These are phyloP conservation scores for Platanista minor DNA, from an alignment of 2,113 vertebrate species.

Conservation along the genomic window DNA sequence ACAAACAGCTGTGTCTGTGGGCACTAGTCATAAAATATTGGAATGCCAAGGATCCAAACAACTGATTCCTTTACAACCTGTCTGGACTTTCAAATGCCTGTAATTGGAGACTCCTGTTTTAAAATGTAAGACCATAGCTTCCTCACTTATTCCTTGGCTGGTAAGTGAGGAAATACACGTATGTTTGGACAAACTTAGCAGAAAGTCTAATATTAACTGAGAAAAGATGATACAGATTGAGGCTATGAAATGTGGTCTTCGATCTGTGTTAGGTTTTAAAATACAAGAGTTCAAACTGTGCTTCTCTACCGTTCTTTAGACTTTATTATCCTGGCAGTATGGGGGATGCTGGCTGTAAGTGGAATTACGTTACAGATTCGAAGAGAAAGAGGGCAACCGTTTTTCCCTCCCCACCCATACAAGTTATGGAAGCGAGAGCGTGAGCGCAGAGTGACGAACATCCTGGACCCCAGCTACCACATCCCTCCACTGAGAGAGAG, in stretches of 20 bases:
- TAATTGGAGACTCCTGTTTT: not conserved
- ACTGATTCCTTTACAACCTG: not conserved
- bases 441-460: constrained; percentile 93
- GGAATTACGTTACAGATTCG: constrained; percentile 89
- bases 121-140: not conserved
- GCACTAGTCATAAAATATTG: not conserved
- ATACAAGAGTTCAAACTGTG: not conserved
- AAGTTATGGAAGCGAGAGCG: constrained; percentile 90
- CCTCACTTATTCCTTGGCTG: not conserved
- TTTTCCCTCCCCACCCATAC: constrained; percentile 94
- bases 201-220: not conserved
- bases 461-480: constrained; percentile 95
- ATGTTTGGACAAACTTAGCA: not conserved
- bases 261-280: not conserved
- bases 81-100: not conserved
- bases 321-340: constrained; percentile 88
- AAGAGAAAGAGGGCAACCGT: constrained; percentile 84
- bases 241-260: not conserved
- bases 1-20: not conserved
- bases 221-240: not conserved
- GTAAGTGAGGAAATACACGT: not conserved
- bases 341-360: constrained; percentile 87
- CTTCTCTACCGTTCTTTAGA: constrained; percentile 78
- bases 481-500: constrained; percentile 87
- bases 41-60: not conserved